Base-by-base conservation (phyloP, 2,797 vertebrate species). In the Spinus pinus region DNA sequence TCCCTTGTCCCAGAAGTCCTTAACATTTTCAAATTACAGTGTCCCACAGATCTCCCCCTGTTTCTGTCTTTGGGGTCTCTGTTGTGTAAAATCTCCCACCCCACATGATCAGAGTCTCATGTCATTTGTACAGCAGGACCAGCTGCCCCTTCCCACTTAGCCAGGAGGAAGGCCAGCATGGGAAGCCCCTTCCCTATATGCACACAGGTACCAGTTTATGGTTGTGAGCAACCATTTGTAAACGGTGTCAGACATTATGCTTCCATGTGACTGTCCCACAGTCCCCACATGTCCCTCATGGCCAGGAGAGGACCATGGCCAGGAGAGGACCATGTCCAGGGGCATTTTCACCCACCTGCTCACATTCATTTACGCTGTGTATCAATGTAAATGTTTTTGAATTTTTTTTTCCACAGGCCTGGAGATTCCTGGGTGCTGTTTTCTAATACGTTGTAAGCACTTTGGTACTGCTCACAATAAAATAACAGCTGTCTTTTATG, bases 91-190 rank as follows among this genome's bases (percentile, higher is more conserved):
- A 50, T 28, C 17, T 51, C 64, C 19, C 12, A 30, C 6, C 8
- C 10, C 14, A 12, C 2, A 0, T 2, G 5, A 27, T 58, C 11
- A 42, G 28, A 19, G 21, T 15, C 0, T 33, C 30, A 27, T 27
- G 14, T 13, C 42, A 17, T 27, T 27, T 39, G 44, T 9, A 30
- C 42, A 62, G 72, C n/a, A 74, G 53, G 20, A 79, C 22, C 9
- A 47, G 22, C 20, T 85, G 24, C 24, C 27, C 16, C 15, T 51
- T 78, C 44, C 27, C 6, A 3, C 7, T 70, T 23, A 30, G 3
- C 7, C 21, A 27, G 23, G 21, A 30, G 31, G 17, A 11, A 21
- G 10, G 5, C 3, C n/a, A 72, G 10, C 30, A 8, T 6, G 7
- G 12, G 30, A 50, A 42, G 39, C 4, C 15, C 31, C 37, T 81